phyloP scores from a whole-genome alignment of 2,113 vertebrate species.

The Rhagologus leucostigma region DNA sequence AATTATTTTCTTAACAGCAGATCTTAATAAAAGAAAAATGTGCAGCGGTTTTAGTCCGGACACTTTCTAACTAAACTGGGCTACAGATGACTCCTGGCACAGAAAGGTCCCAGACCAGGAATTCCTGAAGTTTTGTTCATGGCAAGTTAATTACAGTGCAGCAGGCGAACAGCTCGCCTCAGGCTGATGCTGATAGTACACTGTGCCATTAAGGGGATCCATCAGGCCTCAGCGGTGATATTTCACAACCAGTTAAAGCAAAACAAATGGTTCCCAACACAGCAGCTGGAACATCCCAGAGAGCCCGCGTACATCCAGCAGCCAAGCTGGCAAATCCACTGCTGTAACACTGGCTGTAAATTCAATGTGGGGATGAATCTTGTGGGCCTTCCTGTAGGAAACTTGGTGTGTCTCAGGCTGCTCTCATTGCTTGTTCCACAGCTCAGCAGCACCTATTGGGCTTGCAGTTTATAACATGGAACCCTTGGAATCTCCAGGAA shows the following conservation, averaged over 20 bases:
- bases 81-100: neutral
- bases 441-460: neutral
- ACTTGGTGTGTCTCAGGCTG: neutral
- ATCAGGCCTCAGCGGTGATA: neutral
- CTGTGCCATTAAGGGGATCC: neutral
- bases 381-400: neutral
- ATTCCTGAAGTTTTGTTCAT: neutral
- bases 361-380: neutral
- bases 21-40: neutral
- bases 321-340: neutral
- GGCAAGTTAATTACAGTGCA: neutral
- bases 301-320: rapidly evolving
- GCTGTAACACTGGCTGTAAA: neutral
- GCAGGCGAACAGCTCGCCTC: neutral
- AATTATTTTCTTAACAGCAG: neutral
- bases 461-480: neutral
- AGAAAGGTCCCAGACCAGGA: neutral
- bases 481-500: neutral
- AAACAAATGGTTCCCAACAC: neutral
- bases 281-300: neutral
- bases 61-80: neutral
- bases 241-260: neutral
- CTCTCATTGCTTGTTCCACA: neutral
- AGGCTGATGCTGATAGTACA: neutral
- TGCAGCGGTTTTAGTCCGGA: neutral